These are phyloP conservation scores for Megalops cyprinoides DNA, from an alignment of 2,797 vertebrate genomes.

Conservation along the genomic window DNA sequence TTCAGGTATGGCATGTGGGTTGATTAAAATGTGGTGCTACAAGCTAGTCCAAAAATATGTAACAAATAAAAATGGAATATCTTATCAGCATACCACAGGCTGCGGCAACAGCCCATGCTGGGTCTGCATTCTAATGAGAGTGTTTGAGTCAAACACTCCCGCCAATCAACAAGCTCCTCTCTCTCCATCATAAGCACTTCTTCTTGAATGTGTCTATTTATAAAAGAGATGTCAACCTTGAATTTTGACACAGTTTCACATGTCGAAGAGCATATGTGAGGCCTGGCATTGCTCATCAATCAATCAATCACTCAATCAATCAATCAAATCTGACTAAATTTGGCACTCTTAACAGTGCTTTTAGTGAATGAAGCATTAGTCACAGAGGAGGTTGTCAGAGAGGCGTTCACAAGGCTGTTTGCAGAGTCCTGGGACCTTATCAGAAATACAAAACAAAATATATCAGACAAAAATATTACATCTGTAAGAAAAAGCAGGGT, in stretches of 20 bases:
- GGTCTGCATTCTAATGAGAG: slow-evolving; percentile 57
- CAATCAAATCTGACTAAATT: not conserved
- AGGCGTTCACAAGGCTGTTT: too few species aligned
- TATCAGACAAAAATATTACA: too few species aligned
- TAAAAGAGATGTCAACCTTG: not conserved
- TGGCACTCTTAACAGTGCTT: too few species aligned
- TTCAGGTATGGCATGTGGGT: slow-evolving; percentile 23
- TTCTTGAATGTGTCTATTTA: not conserved
- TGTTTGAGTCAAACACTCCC: slow-evolving; percentile 45
- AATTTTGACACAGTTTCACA: not conserved
- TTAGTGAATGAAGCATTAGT: not conserved
- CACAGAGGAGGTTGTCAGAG: not conserved
- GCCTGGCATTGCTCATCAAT: too few species aligned
- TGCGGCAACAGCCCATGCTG: slow-evolving; percentile 32
- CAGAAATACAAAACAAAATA: too few species aligned
- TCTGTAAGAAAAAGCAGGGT: not conserved
- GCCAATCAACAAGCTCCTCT: slow-evolving; percentile 30
- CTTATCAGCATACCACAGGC: slow-evolving; percentile 59
- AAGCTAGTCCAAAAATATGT: slow-evolving; percentile 45
- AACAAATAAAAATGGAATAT: slow-evolving; percentile 52
- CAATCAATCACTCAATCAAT: not conserved
- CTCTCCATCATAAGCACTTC: slow-evolving; percentile 10
- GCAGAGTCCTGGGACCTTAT: too few species aligned
- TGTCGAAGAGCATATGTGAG: not conserved
- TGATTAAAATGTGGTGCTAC: slow-evolving; percentile 47